Conservation (phyloP, 37 sponge, comb jelly and placozoan species). For the Corticium candelabrum region DNA sequence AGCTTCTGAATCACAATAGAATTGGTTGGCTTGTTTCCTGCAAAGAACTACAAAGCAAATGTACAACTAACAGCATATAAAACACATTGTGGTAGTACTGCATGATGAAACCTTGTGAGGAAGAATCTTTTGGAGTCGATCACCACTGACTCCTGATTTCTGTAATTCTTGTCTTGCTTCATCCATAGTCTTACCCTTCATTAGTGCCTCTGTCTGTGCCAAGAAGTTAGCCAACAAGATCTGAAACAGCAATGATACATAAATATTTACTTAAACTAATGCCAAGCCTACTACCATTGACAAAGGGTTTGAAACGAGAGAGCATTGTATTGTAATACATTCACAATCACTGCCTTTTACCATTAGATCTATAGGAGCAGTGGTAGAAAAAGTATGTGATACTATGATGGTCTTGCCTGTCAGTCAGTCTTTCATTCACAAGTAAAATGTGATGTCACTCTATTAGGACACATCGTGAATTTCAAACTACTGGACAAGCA, state of each 20-base stretch:
- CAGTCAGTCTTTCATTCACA: no score
- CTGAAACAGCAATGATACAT: no score
- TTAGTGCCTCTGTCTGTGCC: constrained; percentile 95
- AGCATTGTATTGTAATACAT: neutral
- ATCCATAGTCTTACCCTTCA: constrained; percentile 85
- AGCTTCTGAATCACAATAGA: constrained; percentile 81
- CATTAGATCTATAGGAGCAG: no score
- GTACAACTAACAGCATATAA: neutral
- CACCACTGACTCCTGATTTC: constrained; percentile 44
- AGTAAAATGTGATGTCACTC: no score
- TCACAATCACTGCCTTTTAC: neutral
- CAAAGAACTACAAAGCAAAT: constrained; percentile 60
- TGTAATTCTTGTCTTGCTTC: constrained; percentile 77
- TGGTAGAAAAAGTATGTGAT: no score
- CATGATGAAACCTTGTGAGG: constrained; percentile 71
- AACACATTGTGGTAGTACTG: neutral
- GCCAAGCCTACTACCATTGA: no score
- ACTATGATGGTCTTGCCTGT: no score
- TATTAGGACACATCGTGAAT: no score
- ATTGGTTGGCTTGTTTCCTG: constrained; percentile 95
- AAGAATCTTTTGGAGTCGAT: constrained; percentile 43
- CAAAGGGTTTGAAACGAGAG: neutral
- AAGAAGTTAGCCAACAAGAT: constrained; percentile 93
- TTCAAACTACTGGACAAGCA: no score
- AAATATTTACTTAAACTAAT: no score